These are phyloP conservation scores for Electrophaes corylata DNA, from an alignment of 2,888 invertebrate species.

Conservation along the genomic window DNA sequence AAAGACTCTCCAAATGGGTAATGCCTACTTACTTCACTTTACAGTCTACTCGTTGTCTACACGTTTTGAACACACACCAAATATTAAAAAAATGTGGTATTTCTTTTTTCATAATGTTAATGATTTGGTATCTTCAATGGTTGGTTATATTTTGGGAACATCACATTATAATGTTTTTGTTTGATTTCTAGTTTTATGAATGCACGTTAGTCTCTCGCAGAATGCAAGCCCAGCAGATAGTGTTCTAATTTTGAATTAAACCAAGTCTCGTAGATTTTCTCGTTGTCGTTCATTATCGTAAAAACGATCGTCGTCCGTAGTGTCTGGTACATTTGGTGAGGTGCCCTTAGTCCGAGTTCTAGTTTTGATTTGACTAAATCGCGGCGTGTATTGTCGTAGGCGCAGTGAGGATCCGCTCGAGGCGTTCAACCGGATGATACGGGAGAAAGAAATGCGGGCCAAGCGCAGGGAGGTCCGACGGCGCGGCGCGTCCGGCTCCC, in stretches of 20 bases:
- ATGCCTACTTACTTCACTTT: not conserved
- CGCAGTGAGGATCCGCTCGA: constrained; percentile 93
- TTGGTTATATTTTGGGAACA: not conserved
- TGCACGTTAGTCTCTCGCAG: not conserved
- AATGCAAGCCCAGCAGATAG: not conserved
- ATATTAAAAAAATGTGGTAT: not conserved
- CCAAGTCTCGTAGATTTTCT: not conserved
- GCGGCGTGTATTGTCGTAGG: constrained; percentile 73
- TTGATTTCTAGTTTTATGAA: not conserved
- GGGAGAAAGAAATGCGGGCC: constrained; percentile 92
- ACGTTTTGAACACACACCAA: constrained; percentile 3
- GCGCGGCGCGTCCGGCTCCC: constrained; percentile 73
- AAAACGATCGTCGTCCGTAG: not conserved
- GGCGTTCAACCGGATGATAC: constrained; percentile 93
- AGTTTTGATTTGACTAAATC: constrained; percentile 24
- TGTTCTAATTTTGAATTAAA: not conserved
- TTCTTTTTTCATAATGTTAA: not conserved
- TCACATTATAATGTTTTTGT: not conserved
- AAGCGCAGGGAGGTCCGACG: constrained; percentile 86
- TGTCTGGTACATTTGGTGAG: no score
- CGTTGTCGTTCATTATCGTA: not conserved
- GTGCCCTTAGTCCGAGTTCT: no score
- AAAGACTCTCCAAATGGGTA: constrained; percentile 83
- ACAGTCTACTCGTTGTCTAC: not conserved
- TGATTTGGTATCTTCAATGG: not conserved